phyloP scores from a whole-genome alignment of 2,113 vertebrate species.

The Myotis brandtii region DNA sequence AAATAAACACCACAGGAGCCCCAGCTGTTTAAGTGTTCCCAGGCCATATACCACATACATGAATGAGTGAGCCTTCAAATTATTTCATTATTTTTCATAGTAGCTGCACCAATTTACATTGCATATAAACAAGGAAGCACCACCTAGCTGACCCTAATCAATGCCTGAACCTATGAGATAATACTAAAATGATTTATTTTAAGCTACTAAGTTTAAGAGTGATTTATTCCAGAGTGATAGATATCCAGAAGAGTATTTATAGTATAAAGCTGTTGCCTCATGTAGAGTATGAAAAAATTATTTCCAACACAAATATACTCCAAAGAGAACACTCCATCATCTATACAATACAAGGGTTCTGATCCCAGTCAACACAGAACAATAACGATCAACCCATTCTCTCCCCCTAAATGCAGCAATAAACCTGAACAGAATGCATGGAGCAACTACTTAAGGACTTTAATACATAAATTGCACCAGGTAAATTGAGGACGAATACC shows the following conservation, averaged over 20 bases:
- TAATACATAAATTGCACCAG: neutral
- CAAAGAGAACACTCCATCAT: constrained; percentile 2
- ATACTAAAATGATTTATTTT: constrained; percentile 37
- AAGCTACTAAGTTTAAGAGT: constrained; percentile 41
- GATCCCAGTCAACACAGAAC: constrained; percentile 47
- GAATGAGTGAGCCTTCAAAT: constrained; percentile 18
- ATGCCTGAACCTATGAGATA: neutral
- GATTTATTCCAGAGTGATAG: constrained; percentile 34
- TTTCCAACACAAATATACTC: neutral
- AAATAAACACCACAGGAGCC: neutral
- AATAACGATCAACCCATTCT: constrained; percentile 6
- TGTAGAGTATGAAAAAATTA: constrained; percentile 38
- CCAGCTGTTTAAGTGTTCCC: neutral
- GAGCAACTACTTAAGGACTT: neutral
- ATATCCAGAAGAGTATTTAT: constrained; percentile 34
- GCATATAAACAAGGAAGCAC: neutral
- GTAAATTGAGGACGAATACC: neutral
- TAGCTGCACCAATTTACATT: too few species aligned
- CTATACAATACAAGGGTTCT: neutral
- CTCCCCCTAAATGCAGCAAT: neutral
- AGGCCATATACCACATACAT: neutral
- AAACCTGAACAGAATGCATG: neutral
- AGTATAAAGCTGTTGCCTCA: constrained; percentile 37
- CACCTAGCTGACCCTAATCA: neutral
- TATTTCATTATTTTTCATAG: neutral